phyloP scores from a whole-genome alignment of 2,797 vertebrate genomes.

The Myotis vivesi region DNA sequence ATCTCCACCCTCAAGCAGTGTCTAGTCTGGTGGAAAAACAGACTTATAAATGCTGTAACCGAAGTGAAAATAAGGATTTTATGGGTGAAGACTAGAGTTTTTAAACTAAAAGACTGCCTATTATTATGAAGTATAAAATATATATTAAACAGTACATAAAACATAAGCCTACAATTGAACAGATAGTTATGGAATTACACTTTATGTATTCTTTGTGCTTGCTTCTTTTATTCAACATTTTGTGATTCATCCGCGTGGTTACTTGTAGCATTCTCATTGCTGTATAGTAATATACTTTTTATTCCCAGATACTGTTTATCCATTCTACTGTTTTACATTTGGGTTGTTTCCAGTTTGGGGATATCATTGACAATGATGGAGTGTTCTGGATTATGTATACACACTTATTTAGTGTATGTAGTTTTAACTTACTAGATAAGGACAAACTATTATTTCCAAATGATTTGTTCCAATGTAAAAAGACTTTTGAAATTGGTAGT shows the following conservation, averaged over 20 bases:
- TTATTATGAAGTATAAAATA: conserved; percentile 31
- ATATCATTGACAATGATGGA: not conserved
- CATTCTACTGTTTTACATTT: not conserved
- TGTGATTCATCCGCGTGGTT: not conserved
- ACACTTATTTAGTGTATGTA: not conserved
- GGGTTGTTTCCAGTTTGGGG: not conserved
- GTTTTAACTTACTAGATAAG: conserved; percentile 7
- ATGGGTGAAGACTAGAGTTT: conserved; percentile 10
- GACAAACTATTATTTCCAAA: not conserved
- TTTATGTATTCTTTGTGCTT: conserved; percentile 25
- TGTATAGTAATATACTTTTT: not conserved
- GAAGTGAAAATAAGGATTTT: conserved; percentile 14
- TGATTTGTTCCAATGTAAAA: conserved; percentile 25
- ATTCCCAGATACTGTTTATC: not conserved
- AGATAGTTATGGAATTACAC: not conserved
- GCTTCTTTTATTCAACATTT: conserved; percentile 19
- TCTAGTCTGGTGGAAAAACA: conserved; percentile 19
- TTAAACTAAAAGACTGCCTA: conserved; percentile 21
- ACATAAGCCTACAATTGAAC: not conserved
- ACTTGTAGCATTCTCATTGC: not conserved
- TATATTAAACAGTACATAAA: not conserved
- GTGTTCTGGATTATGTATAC: not conserved
- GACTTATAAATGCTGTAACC: not conserved
- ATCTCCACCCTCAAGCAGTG: not conserved
- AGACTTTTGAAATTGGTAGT: not conserved